phyloP scores from a whole-genome alignment of 1,140 invertebrate genomes.

The Eupeodes corollae region DNA sequence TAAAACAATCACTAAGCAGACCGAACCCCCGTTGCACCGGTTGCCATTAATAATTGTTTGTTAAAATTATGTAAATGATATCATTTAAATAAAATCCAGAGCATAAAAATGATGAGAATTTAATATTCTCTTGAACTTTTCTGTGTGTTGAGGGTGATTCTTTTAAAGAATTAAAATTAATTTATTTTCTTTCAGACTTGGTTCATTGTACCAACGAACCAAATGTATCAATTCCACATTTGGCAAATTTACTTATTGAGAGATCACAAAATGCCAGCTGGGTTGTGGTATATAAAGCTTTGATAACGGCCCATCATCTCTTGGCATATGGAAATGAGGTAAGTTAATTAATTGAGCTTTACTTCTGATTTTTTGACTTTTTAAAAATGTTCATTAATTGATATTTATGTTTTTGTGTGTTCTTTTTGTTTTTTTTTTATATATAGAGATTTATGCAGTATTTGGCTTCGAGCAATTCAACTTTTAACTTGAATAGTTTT shows the following conservation, averaged over 20 bases:
- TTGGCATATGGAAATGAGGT: conserved; percentile 99
- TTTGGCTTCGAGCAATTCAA: conserved; percentile 97
- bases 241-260: conserved; percentile 96
- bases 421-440: conserved; percentile 36
- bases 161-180: too few relatives aligned
- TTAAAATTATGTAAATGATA: too few relatives aligned
- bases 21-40: too few relatives aligned
- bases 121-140: too few relatives aligned
- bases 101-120: not conserved
- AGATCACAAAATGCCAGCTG: conserved; percentile 94
- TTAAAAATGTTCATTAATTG: conserved; percentile 7
- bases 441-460: conserved; percentile 99
- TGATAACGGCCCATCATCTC: conserved; percentile 97
- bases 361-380: not conserved
- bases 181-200: conserved; percentile 62
- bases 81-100: not conserved
- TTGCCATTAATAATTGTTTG: too few relatives aligned
- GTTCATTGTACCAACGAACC: conserved; percentile 99
- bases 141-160: too few relatives aligned
- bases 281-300: conserved; percentile 97
- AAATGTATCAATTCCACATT: conserved; percentile 97
- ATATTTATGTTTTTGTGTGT: not conserved
- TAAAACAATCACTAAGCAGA: too few relatives aligned
- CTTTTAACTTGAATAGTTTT: conserved; percentile 95
- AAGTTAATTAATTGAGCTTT: conserved; percentile 30